Conservation (phyloP, 2,113 vertebrate species). For the Dasyurus viverrinus region DNA sequence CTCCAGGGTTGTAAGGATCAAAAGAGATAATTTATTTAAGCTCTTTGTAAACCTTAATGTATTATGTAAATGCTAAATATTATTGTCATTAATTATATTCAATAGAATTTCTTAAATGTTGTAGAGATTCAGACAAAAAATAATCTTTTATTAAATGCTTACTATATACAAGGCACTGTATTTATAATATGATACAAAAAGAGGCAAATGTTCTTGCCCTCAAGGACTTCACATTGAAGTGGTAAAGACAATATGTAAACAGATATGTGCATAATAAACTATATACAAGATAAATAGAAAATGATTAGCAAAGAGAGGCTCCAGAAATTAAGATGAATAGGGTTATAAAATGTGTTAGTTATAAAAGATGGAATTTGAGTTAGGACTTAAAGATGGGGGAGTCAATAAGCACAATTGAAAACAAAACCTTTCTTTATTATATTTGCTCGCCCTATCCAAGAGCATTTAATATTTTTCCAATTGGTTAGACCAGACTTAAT, state of each 20-base stretch:
- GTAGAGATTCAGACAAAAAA: background rate
- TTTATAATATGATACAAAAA: background rate
- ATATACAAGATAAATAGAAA: background rate
- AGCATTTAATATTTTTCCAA: no score
- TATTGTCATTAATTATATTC: background rate
- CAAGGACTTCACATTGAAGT: background rate
- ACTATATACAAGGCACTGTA: background rate
- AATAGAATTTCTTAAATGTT: background rate
- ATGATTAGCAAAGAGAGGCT: background rate
- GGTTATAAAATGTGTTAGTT: background rate
- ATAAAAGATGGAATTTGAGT: background rate
- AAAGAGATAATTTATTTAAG: background rate
- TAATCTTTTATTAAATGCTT: background rate
- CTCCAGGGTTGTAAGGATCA: background rate
- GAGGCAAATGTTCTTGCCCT: background rate
- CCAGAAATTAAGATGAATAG: background rate
- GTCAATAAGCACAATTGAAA: background rate
- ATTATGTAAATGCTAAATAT: background rate
- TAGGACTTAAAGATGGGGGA: background rate
- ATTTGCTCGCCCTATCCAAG: no score
- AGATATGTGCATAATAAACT: background rate
- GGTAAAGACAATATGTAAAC: background rate
- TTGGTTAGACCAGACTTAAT: no score
- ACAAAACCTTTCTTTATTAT: background rate
- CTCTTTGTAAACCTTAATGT: background rate